phyloP scores from a whole-genome alignment of 2,888 invertebrate genomes.

The Lithophane semibrunnea region DNA sequence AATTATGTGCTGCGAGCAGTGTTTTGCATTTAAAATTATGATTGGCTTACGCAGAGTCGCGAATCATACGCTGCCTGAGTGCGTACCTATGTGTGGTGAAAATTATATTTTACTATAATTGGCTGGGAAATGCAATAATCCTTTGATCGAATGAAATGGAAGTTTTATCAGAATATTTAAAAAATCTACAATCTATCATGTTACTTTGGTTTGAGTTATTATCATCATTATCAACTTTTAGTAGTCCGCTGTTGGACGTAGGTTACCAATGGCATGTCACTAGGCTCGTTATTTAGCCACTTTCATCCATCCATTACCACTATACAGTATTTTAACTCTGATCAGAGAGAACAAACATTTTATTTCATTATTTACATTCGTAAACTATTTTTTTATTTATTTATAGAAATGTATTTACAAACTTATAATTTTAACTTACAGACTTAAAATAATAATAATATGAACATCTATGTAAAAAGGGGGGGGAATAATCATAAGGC shows the following conservation, averaged over 20 bases:
- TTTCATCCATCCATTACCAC: background rate
- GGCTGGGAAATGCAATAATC: background rate
- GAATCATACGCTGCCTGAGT: slow-evolving; percentile 27
- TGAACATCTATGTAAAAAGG: no score
- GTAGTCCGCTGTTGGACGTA: background rate
- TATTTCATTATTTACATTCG: background rate
- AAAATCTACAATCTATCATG: no score
- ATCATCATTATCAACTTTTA: background rate
- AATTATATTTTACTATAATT: slow-evolving; percentile 19
- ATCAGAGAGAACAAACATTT: no score
- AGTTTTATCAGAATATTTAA: no score
- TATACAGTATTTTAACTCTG: background rate
- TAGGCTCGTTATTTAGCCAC: no score
- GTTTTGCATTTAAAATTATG: slow-evolving; percentile 51
- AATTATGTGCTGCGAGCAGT: slow-evolving; percentile 40
- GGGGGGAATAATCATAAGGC: no score
- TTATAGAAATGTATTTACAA: no score
- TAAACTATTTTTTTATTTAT: background rate
- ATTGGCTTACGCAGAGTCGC: slow-evolving; percentile 30
- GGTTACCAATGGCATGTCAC: background rate
- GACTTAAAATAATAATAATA: no score
- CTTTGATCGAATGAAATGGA: background rate
- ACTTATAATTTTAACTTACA: no score
- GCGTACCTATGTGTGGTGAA: background rate
- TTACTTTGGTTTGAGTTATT: background rate